Conservation (phyloP, 2,797 vertebrate genomes). For the Betta splendens region DNA sequence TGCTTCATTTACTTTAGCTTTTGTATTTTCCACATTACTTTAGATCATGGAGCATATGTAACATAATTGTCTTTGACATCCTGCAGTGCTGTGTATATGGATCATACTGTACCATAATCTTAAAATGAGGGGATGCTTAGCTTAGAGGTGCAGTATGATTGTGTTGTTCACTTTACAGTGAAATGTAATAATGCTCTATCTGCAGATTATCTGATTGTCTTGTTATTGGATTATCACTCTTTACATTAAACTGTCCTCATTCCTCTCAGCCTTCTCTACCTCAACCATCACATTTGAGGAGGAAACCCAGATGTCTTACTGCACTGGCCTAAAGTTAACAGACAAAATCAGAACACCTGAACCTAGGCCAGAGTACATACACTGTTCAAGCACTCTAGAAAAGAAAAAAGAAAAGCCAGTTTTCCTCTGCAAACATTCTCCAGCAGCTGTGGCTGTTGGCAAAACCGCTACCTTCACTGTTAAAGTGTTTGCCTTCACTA, state of each 20-base stretch:
- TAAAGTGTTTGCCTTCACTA: slow-evolving; percentile 83
- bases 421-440: slow-evolving; percentile 85
- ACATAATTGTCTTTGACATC: too few relatives aligned
- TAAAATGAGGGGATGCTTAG: too few relatives aligned
- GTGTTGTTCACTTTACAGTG: not conserved
- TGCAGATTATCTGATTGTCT: not conserved
- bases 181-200: slow-evolving; percentile 10
- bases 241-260: slow-evolving; percentile 54
- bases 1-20: not conserved
- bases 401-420: slow-evolving; percentile 83
- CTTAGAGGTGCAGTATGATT: too few relatives aligned
- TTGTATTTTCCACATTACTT: too few relatives aligned
- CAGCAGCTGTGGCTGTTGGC: slow-evolving; percentile 78
- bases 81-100: too few relatives aligned
- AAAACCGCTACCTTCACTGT: slow-evolving; percentile 85
- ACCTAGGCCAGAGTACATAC: slow-evolving; percentile 86
- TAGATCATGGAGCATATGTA: too few relatives aligned
- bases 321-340: slow-evolving; percentile 76
- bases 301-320: slow-evolving; percentile 80
- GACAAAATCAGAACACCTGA: slow-evolving; percentile 87
- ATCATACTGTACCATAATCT: too few relatives aligned
- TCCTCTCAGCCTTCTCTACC: slow-evolving; percentile 87
- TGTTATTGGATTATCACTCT: slow-evolving; percentile 22
- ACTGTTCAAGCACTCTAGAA: slow-evolving; percentile 76
- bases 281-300: slow-evolving; percentile 83